Percentiles rank a stretch among this genome's conserved stretches.
Evolutionary conservation across 1,140 invertebrate species (phyloP).

Genomic region (Matsumurasca onukii): DNA sequence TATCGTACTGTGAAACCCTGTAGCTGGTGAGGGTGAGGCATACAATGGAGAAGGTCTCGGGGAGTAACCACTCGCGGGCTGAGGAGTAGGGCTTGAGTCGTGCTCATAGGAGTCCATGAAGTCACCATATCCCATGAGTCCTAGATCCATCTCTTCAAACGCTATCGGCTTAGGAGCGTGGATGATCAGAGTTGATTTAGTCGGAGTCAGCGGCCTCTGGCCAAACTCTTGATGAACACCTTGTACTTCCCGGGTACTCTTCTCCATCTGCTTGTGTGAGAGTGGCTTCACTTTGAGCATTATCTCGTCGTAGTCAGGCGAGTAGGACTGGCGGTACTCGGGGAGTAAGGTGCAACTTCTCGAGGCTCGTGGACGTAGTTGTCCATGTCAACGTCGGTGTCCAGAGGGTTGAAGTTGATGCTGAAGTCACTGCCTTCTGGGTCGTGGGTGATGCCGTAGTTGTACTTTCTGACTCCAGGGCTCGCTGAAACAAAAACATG

Average conservation of each 20-base stretch:
- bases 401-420: neutral
- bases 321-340: neutral
- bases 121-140: constrained; percentile 11
- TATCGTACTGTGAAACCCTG: too few species aligned
- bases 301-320: neutral
- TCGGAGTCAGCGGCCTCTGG: neutral
- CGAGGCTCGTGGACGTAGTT: neutral
- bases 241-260: neutral
- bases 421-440: neutral
- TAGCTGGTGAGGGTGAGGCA: too few species aligned
- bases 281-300: neutral
- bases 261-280: constrained; percentile 5
- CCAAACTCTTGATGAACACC: neutral
- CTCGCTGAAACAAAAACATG: constrained; percentile 5
- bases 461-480: constrained; percentile 11
- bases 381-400: neutral
- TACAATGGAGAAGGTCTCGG: too few species aligned
- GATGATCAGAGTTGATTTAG: too few species aligned
- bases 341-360: neutral
- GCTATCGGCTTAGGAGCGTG: neutral
- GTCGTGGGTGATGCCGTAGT: constrained; percentile 13
- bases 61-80: too few species aligned
- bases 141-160: neutral
- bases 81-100: neutral
- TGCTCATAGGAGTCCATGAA: constrained; percentile 6